Evolutionary conservation across 2,113 vertebrate genomes (phyloP), one percentile per base, ranked within the genome.

Genomic region (Anthoscopus minutus): DNA sequence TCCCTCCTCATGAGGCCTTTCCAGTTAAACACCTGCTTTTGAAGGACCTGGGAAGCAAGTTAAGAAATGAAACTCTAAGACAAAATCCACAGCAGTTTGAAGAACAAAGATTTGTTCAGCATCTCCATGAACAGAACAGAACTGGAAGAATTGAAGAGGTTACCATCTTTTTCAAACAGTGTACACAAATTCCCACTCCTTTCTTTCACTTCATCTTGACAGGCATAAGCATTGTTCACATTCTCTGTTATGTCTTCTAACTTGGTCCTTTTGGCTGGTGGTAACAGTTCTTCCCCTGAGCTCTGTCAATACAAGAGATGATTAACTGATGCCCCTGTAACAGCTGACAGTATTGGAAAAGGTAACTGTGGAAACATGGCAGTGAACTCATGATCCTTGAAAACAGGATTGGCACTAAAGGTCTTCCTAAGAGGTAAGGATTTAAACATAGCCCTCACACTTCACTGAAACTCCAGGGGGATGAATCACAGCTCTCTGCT

Each of bases 201-300:
- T 94, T 87, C 94, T 86, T 94, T 95, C 30, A 96, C 93, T 84
- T 97, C 95, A 4, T 98, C 97, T 53, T 97, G 96, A 45, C 96
- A 97, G 53, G 97, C 86, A 38, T 93, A 94, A 76, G 94, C 40
- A 7, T 96, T 96, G 40, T 96, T 92, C 71, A 86, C 60, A 45
- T 93, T 96, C 66, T 61, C 76, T 38, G 67, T 74, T 56, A 74
- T 1, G 3, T 96, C 97, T 89, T 98, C 98, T 95, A 97, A 97
- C 96, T 98, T 98, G 92, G 98, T 98, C 92, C 98, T 98, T 95
- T 99, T 99, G 57, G 96, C 98, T 11, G 97, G 97, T 8, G 98
- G 97, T 84, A 98, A 78, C 9, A 69, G 71, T 47, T 95, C 94
- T 81, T 94, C 96, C 84, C 91, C 93, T 78, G 82, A 40, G 8